Percentiles rank a stretch among this genome's conserved stretches.
Evolutionary conservation across 2,888 invertebrate species (phyloP).

Genomic region (Lepidonotus clava): DNA sequence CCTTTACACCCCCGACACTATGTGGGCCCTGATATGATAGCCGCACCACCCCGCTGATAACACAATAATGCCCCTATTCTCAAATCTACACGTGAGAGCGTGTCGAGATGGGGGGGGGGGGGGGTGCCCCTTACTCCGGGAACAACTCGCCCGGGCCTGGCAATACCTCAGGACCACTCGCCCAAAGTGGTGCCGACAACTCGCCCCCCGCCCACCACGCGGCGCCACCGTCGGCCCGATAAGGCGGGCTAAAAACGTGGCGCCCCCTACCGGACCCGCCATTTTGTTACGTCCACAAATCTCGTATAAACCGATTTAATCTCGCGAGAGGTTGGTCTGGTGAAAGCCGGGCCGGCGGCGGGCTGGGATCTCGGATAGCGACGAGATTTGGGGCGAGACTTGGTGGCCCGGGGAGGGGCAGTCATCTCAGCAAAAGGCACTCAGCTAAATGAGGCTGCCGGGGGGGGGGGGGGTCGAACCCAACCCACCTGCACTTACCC

Average conservation of each 20-base stretch:
- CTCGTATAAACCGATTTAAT: conserved; percentile 28
- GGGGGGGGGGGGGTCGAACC: too few relatives aligned
- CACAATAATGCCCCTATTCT: conserved; percentile 34
- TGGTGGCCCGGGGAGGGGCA: neutral
- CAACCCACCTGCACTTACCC: too few relatives aligned
- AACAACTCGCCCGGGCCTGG: neutral
- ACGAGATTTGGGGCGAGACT: neutral
- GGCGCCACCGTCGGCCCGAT: neutral
- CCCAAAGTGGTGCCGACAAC: conserved; percentile 38
- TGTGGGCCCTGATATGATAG: neutral
- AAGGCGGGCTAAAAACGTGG: too few relatives aligned
- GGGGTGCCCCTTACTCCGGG: neutral
- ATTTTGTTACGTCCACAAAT: conserved; percentile 26
- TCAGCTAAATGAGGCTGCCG: conserved; percentile 12
- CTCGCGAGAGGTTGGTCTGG: conserved; percentile 9
- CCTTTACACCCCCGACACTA: neutral
- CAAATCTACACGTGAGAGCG: conserved; percentile 38
- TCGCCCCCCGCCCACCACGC: neutral
- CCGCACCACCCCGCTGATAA: neutral
- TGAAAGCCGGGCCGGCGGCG: neutral
- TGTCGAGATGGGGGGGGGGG: neutral
- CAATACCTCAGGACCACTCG: conserved; percentile 24
- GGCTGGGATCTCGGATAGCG: neutral
- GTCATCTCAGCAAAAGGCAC: neutral
- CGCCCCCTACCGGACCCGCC: neutral